Conservation (phyloP, 2,113 vertebrate genomes). For the Gnathonemus echidnorhynchus region DNA sequence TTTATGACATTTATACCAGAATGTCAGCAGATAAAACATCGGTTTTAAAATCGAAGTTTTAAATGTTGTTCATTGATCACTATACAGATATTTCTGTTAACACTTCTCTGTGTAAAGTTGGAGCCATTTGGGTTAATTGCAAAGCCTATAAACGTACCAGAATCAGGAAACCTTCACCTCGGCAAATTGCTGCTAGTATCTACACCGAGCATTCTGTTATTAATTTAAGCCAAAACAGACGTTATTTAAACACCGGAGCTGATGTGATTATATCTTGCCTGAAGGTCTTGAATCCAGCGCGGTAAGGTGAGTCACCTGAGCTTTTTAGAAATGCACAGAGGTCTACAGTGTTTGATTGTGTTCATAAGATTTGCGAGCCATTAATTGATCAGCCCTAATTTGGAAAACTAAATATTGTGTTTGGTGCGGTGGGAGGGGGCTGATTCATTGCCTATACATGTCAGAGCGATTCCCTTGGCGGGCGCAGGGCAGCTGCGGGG, state of each 20-base stretch:
- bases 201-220: slow-evolving; percentile 20
- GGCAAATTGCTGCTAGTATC: slow-evolving; percentile 17
- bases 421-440: slow-evolving; percentile 45
- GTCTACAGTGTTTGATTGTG: slow-evolving; percentile 46
- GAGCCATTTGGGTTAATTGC: slow-evolving; percentile 40
- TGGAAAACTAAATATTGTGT: slow-evolving; percentile 61
- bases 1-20: background rate
- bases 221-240: background rate
- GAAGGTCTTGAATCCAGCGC: slow-evolving; percentile 30
- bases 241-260: slow-evolving; percentile 16
- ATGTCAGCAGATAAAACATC: background rate
- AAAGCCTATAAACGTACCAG: slow-evolving; percentile 31
- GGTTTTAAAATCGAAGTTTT: background rate
- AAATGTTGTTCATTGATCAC: slow-evolving; percentile 25
- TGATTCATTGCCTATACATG: slow-evolving; percentile 22
- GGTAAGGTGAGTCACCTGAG: slow-evolving; percentile 34
- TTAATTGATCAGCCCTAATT: slow-evolving; percentile 54
- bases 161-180: slow-evolving; percentile 22
- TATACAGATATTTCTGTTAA: background rate
- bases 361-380: slow-evolving; percentile 32
- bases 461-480: slow-evolving; percentile 19
- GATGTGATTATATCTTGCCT: slow-evolving; percentile 26
- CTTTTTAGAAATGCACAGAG: slow-evolving; percentile 47
- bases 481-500: background rate
- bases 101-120: slow-evolving; percentile 49